These are phyloP conservation scores for Drosophila fungiperda DNA, from an alignment of 2,888 invertebrate genomes.

Conservation along the genomic window DNA sequence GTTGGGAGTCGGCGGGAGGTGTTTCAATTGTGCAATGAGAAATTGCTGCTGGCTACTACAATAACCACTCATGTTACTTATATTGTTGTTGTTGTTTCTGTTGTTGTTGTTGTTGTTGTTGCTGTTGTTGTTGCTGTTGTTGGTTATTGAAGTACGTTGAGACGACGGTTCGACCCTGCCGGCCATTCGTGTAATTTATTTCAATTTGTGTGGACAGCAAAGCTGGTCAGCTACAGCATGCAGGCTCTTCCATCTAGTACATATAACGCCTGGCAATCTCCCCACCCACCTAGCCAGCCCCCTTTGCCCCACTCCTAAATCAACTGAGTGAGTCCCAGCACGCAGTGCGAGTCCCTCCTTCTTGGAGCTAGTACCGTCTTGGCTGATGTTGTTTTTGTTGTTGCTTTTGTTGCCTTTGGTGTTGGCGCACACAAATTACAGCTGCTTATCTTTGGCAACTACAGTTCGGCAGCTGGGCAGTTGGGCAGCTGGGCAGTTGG, in stretches of 20 bases:
- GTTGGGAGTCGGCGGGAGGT: neutral
- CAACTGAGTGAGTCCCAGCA: constrained; percentile 43
- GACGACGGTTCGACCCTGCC: constrained; percentile 56
- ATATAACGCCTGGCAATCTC: constrained; percentile 46
- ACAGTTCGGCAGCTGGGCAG: constrained; percentile 25
- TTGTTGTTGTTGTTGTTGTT: constrained; percentile 12
- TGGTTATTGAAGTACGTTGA: constrained; percentile 60
- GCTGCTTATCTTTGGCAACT: constrained; percentile 78
- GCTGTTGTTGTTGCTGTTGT: constrained; percentile 33
- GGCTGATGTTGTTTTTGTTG: constrained; percentile 15
- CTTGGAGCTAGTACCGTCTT: constrained; percentile 58
- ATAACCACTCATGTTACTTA: constrained; percentile 69
- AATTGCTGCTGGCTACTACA: constrained; percentile 51
- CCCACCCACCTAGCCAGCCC: neutral
- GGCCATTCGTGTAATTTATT: constrained; percentile 77
- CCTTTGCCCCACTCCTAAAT: constrained; percentile 68
- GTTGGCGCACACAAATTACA: constrained; percentile 77
- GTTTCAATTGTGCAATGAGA: constrained; percentile 60
- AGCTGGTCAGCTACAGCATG: constrained; percentile 58
- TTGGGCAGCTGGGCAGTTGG: constrained; percentile 28
- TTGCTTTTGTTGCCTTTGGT: constrained; percentile 63
- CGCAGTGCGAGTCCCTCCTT: constrained; percentile 1
- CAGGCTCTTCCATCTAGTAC: constrained; percentile 75
- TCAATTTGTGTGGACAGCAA: constrained; percentile 80
- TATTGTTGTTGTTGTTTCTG: constrained; percentile 8